Evolutionary conservation across 1,140 invertebrate species (phyloP).

Genomic region (Aphelenchoides fujianensis): DNA sequence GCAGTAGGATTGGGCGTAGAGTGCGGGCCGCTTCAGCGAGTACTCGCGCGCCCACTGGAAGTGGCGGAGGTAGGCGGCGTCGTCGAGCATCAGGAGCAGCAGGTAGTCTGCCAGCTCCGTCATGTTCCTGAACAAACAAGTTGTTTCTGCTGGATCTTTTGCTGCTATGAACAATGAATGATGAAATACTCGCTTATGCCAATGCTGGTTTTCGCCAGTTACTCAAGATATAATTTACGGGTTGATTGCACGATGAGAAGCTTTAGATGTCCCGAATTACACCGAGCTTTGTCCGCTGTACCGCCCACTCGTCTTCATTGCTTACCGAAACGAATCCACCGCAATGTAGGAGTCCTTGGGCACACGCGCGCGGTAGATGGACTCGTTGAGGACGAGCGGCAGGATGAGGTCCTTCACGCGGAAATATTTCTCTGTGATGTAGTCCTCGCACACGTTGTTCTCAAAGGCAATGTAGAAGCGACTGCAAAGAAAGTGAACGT

Average conservation of each 20-base stretch:
- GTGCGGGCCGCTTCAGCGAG: background rate
- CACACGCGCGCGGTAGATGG: background rate
- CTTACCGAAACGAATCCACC: background rate
- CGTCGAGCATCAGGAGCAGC: background rate
- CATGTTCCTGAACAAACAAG: background rate
- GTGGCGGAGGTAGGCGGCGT: background rate
- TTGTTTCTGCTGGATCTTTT: no score
- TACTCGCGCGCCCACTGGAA: background rate
- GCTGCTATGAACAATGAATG: no score
- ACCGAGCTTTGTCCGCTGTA: no score
- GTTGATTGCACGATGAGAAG: no score
- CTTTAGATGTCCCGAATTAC: no score
- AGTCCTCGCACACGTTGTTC: slow-evolving; percentile 65
- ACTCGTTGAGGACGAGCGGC: background rate
- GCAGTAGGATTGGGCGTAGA: background rate
- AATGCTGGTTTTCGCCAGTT: no score
- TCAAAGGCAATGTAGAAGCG: slow-evolving; percentile 65
- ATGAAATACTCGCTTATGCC: no score
- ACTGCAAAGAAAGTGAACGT: slow-evolving; percentile 37
- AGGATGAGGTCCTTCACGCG: slow-evolving; percentile 17
- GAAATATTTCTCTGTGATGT: slow-evolving; percentile 65
- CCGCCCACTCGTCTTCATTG: no score
- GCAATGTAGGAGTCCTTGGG: background rate
- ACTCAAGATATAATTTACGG: no score
- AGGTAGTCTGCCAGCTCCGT: slow-evolving; percentile 1